Conservation (phyloP, 2,797 vertebrate species). For the Glossophaga mutica region DNA sequence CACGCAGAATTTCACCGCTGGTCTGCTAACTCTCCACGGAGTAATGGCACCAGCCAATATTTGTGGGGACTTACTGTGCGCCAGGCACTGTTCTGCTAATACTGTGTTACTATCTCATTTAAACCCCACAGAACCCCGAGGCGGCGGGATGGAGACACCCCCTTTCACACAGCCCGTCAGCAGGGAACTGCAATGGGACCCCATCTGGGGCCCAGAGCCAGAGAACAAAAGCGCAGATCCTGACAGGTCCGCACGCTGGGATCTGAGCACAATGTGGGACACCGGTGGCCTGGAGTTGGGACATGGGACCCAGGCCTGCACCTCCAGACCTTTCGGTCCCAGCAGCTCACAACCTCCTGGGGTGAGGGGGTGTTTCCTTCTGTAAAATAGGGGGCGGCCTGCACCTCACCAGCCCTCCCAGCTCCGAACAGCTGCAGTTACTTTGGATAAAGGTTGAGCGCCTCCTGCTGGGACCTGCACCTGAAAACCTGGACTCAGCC, state of each 20-base stretch:
- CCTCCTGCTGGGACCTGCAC: not conserved
- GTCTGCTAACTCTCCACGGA: not conserved
- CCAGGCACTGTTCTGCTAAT: not conserved
- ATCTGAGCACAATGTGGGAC: accelerated
- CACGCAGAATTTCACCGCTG: not conserved
- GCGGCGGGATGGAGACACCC: accelerated
- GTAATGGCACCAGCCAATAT: not conserved
- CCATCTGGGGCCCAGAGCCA: not conserved
- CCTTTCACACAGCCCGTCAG: not conserved
- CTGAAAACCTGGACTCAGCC: not conserved
- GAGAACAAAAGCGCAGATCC: not conserved
- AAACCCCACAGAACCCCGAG: not conserved
- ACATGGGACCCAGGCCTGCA: accelerated
- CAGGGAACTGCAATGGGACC: not conserved
- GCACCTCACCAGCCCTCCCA: not conserved
- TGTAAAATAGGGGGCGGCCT: not conserved
- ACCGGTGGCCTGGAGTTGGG: not conserved
- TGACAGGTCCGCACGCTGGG: not conserved
- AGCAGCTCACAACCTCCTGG: not conserved
- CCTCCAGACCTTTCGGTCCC: not conserved
- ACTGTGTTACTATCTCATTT: not conserved
- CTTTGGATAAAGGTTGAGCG: not conserved
- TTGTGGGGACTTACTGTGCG: not conserved
- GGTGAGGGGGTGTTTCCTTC: not conserved
- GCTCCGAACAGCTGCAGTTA: not conserved